phyloP scores from a whole-genome alignment of 2,797 vertebrate genomes.

The Artibeus lituratus region DNA sequence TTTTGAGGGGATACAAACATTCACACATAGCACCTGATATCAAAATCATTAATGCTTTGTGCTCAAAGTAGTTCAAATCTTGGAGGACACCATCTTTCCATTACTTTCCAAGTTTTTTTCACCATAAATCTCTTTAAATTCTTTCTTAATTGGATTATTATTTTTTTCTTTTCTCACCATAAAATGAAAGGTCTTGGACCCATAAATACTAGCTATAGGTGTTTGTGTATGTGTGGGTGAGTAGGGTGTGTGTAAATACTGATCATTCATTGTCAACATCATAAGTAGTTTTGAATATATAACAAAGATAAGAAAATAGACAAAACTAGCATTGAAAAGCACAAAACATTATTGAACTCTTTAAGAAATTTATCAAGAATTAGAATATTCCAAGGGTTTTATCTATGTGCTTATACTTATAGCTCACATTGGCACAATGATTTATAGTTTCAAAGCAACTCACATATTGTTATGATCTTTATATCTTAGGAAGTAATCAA shows the following conservation, averaged over 20 bases:
- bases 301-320: background rate
- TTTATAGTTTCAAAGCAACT: background rate
- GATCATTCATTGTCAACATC: background rate
- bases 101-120: background rate
- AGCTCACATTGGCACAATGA: background rate
- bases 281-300: background rate
- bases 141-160: background rate
- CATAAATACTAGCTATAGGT: background rate
- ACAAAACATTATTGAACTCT: background rate
- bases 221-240: background rate
- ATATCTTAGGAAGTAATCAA: background rate
- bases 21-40: background rate
- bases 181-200: background rate
- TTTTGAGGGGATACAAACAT: background rate
- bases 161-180: background rate
- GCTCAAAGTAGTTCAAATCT: background rate
- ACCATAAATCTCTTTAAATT: background rate
- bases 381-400: background rate
- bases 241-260: background rate
- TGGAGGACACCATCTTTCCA: background rate
- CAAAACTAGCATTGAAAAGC: background rate
- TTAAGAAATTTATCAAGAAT: background rate
- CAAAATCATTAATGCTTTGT: background rate
- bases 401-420: background rate
- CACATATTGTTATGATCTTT: background rate